Evolutionary conservation across 2,113 vertebrate genomes (phyloP), one percentile per base, ranked within the genome.

Genomic region (Nettapus auritus): DNA sequence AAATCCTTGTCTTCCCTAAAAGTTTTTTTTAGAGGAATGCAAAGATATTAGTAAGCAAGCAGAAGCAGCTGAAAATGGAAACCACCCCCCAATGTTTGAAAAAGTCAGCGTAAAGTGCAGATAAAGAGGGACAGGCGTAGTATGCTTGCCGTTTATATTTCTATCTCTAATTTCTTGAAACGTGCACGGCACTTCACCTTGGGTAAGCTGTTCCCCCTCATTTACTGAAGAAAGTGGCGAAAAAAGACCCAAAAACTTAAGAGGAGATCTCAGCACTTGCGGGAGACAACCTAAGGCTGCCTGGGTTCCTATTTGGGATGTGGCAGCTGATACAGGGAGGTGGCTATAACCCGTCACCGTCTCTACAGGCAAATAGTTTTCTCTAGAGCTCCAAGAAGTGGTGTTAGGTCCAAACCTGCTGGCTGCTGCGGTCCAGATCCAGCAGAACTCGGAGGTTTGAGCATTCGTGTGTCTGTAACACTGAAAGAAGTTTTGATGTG

Each of bases 351-450:
- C 66, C 1, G 0, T 22, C 26, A 31, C 52, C 22, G 3, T 50
- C 36, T 60, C 38, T 70, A 21, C 36, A 33, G 1, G 0, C 52
- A 77, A 59, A n/a, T 57, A 26, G 6, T 88, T 86, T 80, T 50
- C 53, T 79, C 29, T 11, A 1, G 15, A 69, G 7, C 31, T 31
- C 38, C 62, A 33, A 64, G 33, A 40, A 42, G 33, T 16, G 44
- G 11, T 82, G 34, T 82, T 75, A 13, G 4, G 11, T 10, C 36
- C 68, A 70, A n/a, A 67, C 22, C 46, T 0, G 0, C 3, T 40
- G 34, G 9, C 44, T 83, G 25, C 68, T 53, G 13, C 26, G 29
- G 7, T 56, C 18, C 40, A 19, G 5, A 26, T 64, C 46, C 36
- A 71, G 31, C 13, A 12, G 31, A 4, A 53, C 23, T 17, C 21